These are phyloP conservation scores for Sebastes iracundus DNA, from an alignment of 2,797 vertebrate species.

Conservation along the genomic window DNA sequence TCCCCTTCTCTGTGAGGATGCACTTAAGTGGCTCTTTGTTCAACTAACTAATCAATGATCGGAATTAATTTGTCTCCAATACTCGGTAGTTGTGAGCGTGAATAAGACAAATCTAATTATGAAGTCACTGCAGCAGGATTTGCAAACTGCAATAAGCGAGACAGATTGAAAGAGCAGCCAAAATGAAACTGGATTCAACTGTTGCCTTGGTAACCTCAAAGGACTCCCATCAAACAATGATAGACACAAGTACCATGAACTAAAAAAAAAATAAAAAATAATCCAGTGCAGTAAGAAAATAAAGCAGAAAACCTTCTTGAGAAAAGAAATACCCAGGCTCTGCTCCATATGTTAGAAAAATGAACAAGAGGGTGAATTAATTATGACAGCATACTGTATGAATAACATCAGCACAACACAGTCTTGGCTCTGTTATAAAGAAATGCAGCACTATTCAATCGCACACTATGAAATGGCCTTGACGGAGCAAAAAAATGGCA, in stretches of 20 bases:
- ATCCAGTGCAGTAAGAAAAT: not conserved
- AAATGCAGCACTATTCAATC: not conserved
- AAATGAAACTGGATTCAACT: slow-evolving; percentile 48
- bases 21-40: slow-evolving; percentile 37
- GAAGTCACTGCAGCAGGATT: slow-evolving; percentile 47
- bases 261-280: not conserved
- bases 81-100: slow-evolving; percentile 30
- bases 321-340: not conserved
- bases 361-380: not conserved
- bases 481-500: not conserved
- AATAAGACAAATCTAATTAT: slow-evolving; percentile 52
- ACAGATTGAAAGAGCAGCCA: slow-evolving; percentile 27
- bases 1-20: not conserved
- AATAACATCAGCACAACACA: not conserved
- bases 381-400: not conserved
- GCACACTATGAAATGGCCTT: not conserved
- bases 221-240: slow-evolving; percentile 52
- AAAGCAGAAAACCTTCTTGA: not conserved
- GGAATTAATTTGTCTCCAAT: slow-evolving; percentile 38
- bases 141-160: slow-evolving; percentile 34
- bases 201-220: slow-evolving; percentile 69
- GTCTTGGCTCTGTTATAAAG: not conserved
- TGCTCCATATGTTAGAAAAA: not conserved
- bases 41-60: slow-evolving; percentile 40
- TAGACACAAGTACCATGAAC: slow-evolving; percentile 15